Percentiles rank a stretch among this genome's conserved stretches.
phyloP scores from a whole-genome alignment of 2,888 invertebrate species.

The Meghimatium bilineatum region DNA sequence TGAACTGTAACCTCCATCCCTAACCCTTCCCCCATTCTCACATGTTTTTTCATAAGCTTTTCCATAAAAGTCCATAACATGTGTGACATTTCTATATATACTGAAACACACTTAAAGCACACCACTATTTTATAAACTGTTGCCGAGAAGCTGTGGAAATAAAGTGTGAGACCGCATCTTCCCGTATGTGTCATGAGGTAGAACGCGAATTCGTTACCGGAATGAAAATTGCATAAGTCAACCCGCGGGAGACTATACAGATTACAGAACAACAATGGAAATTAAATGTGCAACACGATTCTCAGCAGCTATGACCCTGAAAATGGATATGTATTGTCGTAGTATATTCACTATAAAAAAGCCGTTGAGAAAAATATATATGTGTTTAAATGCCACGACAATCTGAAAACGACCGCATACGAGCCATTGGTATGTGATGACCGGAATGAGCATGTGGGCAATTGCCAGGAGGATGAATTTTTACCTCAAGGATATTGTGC shows the following conservation, averaged over 20 bases:
- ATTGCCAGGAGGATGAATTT: constrained; percentile 16
- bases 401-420: neutral
- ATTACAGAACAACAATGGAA: constrained; percentile 6
- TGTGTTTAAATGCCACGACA: constrained; percentile 18
- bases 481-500: constrained; percentile 4
- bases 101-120: neutral
- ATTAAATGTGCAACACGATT: constrained; percentile 12
- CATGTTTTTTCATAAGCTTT: too few relatives aligned
- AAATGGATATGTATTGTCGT: neutral
- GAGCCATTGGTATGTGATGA: constrained; percentile 19
- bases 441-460: constrained; percentile 10
- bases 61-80: too few relatives aligned
- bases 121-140: neutral
- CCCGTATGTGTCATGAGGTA: neutral
- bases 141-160: neutral
- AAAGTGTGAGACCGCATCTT: neutral
- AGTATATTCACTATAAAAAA: constrained; percentile 15
- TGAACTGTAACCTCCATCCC: too few relatives aligned
- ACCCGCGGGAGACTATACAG: neutral
- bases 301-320: constrained; percentile 8
- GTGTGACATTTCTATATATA: neutral
- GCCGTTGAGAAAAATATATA: neutral
- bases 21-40: too few relatives aligned
- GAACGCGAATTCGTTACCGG: neutral
- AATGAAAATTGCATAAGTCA: neutral